phyloP scores from a whole-genome alignment of 2,797 vertebrate genomes.

The Crotalus adamanteus region DNA sequence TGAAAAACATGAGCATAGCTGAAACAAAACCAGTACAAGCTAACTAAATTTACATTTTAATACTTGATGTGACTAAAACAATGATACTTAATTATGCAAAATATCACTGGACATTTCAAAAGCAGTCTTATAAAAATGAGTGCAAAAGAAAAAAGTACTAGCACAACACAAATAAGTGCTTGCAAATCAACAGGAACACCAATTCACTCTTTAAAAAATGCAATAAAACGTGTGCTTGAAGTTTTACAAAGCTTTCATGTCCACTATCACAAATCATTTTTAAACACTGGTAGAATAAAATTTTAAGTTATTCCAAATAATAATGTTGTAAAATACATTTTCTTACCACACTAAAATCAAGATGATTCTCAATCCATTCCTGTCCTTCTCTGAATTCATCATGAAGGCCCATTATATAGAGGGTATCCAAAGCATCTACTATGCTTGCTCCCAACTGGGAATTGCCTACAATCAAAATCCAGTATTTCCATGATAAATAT shows the following conservation, averaged over 20 bases:
- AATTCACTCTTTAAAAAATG: neutral
- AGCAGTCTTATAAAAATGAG: neutral
- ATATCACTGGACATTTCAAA: neutral
- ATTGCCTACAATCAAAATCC: slow-evolving; percentile 78
- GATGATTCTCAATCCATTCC: slow-evolving; percentile 94
- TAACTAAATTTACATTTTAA: neutral
- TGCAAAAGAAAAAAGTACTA: neutral
- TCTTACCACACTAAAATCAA: slow-evolving; percentile 95
- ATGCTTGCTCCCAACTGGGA: slow-evolving; percentile 95
- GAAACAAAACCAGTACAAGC: neutral
- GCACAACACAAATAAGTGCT: neutral
- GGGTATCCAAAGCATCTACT: slow-evolving; percentile 94
- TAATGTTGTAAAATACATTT: neutral
- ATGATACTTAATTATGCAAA: neutral
- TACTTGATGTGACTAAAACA: neutral
- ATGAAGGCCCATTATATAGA: slow-evolving; percentile 97
- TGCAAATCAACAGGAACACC: neutral
- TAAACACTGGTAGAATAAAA: neutral
- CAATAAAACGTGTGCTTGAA: neutral
- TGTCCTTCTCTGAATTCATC: slow-evolving; percentile 96
- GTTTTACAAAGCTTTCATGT: neutral
- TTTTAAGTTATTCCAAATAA: neutral
- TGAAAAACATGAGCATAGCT: neutral
- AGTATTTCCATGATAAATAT: slow-evolving; percentile 43
- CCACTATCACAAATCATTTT: neutral